phyloP scores from a whole-genome alignment of 2,113 vertebrate genomes.

The Lepisosteus osseus region DNA sequence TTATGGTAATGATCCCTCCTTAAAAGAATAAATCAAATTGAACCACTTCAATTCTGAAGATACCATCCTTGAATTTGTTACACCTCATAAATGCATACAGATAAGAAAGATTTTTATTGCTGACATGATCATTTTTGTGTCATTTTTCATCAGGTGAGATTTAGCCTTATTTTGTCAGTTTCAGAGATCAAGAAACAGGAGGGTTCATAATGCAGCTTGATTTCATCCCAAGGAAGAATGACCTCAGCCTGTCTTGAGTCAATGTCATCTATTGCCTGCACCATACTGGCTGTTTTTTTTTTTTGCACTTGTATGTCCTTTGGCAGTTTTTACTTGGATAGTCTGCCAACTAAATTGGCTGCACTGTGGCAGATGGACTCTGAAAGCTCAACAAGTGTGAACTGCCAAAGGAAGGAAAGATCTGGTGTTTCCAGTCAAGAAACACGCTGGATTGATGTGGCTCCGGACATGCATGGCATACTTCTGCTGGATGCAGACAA shows the following conservation, averaged over 20 bases:
- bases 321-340: constrained; percentile 21
- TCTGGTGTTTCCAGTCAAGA: background rate
- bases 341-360: constrained; percentile 31
- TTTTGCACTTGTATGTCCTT: constrained; percentile 5
- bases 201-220: background rate
- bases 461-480: background rate
- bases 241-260: constrained; percentile 7
- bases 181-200: too few relatives aligned
- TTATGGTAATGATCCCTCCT: too few relatives aligned
- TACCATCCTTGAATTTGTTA: too few relatives aligned
- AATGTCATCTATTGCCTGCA: constrained; percentile 7
- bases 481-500: background rate
- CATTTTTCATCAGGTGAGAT: too few relatives aligned
- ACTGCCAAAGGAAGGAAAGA: constrained; percentile 21
- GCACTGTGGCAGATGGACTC: constrained; percentile 31
- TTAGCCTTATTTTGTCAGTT: too few relatives aligned
- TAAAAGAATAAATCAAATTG: too few relatives aligned
- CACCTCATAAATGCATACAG: too few relatives aligned
- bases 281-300: constrained; percentile 6
- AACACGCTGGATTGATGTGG: background rate
- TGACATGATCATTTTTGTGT: too few relatives aligned
- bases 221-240: background rate
- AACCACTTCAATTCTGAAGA: too few relatives aligned
- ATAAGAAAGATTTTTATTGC: too few relatives aligned
- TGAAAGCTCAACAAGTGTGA: constrained; percentile 38